Percentiles rank a stretch among this genome's conserved stretches.
Conservation (phyloP, 2,797 vertebrate genomes). For the Anolis apletophallus region DNA sequence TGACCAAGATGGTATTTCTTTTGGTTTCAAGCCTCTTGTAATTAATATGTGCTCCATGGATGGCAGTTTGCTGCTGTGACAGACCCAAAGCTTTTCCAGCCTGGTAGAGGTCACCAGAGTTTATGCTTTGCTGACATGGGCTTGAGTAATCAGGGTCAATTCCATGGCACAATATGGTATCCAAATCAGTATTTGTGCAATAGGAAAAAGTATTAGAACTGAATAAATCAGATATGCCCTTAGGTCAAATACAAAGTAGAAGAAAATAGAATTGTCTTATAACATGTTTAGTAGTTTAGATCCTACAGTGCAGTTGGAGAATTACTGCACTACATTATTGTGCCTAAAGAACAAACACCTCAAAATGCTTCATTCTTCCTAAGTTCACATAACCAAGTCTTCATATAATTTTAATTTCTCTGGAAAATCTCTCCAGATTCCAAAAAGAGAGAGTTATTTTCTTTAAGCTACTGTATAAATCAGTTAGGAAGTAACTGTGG, state of each 20-base stretch:
- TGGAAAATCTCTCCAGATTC: not conserved
- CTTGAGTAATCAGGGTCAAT: too few species aligned
- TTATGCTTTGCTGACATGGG: too few species aligned
- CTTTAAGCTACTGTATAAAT: not conserved
- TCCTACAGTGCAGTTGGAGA: not conserved
- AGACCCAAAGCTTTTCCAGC: too few species aligned
- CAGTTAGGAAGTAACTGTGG: too few species aligned
- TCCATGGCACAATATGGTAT: too few species aligned
- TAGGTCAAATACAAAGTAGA: not conserved
- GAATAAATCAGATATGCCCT: not conserved
- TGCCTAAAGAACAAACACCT: not conserved
- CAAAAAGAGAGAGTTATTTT: not conserved
- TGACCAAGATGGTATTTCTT: too few species aligned
- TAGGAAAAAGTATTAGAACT: not conserved
- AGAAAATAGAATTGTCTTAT: not conserved
- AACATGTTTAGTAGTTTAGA: not conserved
- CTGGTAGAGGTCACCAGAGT: too few species aligned
- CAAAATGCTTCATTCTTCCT: not conserved
- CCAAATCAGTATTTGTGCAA: too few species aligned
- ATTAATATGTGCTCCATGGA: too few species aligned
- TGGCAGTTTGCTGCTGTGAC: too few species aligned
- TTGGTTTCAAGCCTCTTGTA: too few species aligned
- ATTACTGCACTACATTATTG: not conserved
- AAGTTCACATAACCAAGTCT: not conserved
- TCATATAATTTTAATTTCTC: not conserved